Base-by-base conservation (phyloP, 1,140 invertebrate genomes). In the Caenorhabditis brenneri region DNA sequence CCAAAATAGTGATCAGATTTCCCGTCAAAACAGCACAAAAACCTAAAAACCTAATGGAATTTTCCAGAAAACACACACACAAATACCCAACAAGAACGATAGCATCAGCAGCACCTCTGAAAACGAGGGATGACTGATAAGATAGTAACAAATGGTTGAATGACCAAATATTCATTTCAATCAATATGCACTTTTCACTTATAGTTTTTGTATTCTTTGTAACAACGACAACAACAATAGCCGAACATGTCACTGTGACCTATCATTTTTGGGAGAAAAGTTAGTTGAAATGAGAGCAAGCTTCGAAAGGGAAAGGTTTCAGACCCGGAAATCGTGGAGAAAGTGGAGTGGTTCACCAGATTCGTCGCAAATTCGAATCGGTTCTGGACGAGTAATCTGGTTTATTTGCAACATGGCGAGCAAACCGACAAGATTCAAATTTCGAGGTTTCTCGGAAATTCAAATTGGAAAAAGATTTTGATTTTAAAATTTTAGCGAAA, bases 241-340 rank as follows among this genome's bases (percentile, higher is more conserved):
- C 36, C 7, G 65, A 74, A 74, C 65, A 74, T 24, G 65, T 74
- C 6, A 74, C 65, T 24, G 65, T 74, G 6, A 74, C 65, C 12
- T 74, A 74, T 74, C 65, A 74, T 42, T 74, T 46, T 74, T 74
- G 65, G 65, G 36, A 74, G 19, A 74, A 74, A 74, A 74, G 65
- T 74, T 42, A 16, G 65, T n/a, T n/a, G n/a, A n/a, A n/a, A n/a
- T n/a, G n/a, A n/a, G n/a, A n/a, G n/a, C n/a, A n/a, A n/a, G n/a
- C n/a, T n/a, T n/a, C n/a, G n/a, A n/a, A n/a, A n/a, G n/a, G n/a
- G n/a, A n/a, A n/a, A n/a, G n/a, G n/a, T n/a, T 74, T 27, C 65
- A 74, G 65, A 42, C 36, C 19, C 12, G 7, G n/a, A 42, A 46
- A 46, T 74, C 5, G 65, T 74, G 19, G 65, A 74, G 24, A 74